A percentile compares a stretch with the other conserved stretches of the same genome.
These are phyloP conservation scores for Serripes groenlandicus DNA, from an alignment of 2,888 invertebrate genomes.

Conservation along the genomic window DNA sequence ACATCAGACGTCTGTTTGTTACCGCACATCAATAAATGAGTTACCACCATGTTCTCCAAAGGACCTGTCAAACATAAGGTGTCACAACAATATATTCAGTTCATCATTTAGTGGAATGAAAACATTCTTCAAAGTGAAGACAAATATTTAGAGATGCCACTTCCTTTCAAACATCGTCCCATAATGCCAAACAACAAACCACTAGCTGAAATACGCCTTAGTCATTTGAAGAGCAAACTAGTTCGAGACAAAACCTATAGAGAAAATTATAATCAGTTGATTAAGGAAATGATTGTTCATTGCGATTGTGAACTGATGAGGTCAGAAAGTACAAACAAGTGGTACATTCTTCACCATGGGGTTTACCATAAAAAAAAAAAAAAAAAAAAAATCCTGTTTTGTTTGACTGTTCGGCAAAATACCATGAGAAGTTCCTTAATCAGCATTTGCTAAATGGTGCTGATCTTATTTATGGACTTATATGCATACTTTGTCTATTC, in stretches of 20 bases:
- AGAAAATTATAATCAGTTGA: conserved; percentile 44
- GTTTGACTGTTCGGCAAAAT: conserved; percentile 65
- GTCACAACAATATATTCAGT: background rate
- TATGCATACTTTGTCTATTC: conserved; percentile 62
- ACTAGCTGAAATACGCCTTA: conserved; percentile 25
- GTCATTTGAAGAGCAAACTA: conserved; percentile 27
- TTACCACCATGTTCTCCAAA: background rate
- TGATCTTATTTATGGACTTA: conserved; percentile 47
- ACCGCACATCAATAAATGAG: background rate
- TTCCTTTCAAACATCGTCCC: conserved; percentile 52
- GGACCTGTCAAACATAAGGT: background rate
- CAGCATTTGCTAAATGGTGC: conserved; percentile 58
- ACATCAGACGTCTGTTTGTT: background rate
- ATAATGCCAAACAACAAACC: conserved; percentile 43
- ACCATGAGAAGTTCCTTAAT: conserved; percentile 29
- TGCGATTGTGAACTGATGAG: conserved; percentile 43
- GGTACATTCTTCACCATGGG: no score
- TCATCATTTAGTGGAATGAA: background rate
- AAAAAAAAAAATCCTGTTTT: no score
- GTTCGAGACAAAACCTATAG: conserved; percentile 19
- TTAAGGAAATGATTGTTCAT: conserved; percentile 24
- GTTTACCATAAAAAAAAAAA: no score
- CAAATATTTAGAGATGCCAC: conserved; percentile 34
- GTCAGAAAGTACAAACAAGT: conserved; percentile 23
- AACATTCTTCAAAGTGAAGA: background rate